Conservation (phyloP, 2,888 invertebrate species). For the Tipula helvola region DNA sequence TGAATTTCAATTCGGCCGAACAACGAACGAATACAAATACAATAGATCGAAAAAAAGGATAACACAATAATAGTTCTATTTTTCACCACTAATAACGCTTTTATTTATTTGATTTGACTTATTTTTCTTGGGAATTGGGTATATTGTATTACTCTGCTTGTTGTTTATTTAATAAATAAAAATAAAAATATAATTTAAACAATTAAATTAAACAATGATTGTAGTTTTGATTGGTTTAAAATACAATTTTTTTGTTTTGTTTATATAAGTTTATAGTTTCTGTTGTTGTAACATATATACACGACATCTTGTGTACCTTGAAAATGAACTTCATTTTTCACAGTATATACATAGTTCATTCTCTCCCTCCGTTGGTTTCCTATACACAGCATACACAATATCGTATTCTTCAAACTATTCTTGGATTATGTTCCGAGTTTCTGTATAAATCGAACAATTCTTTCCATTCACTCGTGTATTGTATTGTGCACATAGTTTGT, state of each 20-base stretch:
- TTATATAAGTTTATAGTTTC: background rate
- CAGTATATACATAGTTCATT: background rate
- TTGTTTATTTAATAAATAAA: background rate
- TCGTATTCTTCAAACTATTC: background rate
- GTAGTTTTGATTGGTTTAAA: background rate
- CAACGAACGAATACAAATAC: background rate
- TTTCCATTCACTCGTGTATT: background rate
- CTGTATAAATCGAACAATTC: background rate
- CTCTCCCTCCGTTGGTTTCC: background rate
- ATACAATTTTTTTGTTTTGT: background rate
- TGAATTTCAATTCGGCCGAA: background rate
- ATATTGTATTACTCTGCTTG: background rate
- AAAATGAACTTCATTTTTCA: background rate
- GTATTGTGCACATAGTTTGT: background rate
- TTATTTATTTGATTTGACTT: background rate
- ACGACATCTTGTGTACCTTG: background rate
- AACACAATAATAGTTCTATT: background rate
- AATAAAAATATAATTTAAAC: background rate
- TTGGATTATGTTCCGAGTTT: background rate
- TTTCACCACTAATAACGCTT: background rate
- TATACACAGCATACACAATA: background rate
- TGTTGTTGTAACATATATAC: background rate
- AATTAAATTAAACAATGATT: background rate
- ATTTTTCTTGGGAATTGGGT: background rate
- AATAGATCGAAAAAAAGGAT: background rate